These are phyloP conservation scores for Philonicus albiceps DNA, from an alignment of 2,888 invertebrate genomes.

Conservation along the genomic window DNA sequence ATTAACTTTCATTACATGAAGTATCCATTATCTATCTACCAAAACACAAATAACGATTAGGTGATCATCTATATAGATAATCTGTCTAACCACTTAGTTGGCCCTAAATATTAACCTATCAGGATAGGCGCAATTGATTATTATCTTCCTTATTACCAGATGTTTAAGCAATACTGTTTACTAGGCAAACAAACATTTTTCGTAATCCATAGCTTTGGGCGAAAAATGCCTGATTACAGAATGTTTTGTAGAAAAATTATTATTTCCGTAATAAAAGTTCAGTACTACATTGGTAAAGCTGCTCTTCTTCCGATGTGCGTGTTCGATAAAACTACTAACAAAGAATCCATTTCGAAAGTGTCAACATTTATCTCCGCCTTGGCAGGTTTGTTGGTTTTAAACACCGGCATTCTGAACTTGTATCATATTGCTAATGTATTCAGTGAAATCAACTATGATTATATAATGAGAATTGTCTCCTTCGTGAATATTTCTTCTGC, in stretches of 20 bases:
- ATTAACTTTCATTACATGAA: not conserved
- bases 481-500: not conserved
- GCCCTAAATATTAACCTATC: not conserved
- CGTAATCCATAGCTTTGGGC: not conserved
- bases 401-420: not conserved
- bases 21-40: not conserved
- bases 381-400: not conserved
- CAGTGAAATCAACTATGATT: not conserved
- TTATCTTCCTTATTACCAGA: not conserved
- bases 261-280: not conserved
- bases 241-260: not conserved
- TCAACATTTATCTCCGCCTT: not conserved
- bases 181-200: not conserved
- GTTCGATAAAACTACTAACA: not conserved
- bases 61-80: not conserved
- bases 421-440: not conserved
- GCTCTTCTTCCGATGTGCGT: not conserved
- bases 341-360: not conserved
- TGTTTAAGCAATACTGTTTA: not conserved
- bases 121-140: not conserved
- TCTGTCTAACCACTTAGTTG: not conserved
- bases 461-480: constrained; percentile 8
- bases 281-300: not conserved
- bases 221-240: not conserved
- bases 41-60: not conserved